A percentile compares a stretch with the other conserved stretches of the same genome.
These are phyloP conservation scores for Orbicella faveolata DNA, from an alignment of 64 coral and sea anemone genomes.

Conservation along the genomic window DNA sequence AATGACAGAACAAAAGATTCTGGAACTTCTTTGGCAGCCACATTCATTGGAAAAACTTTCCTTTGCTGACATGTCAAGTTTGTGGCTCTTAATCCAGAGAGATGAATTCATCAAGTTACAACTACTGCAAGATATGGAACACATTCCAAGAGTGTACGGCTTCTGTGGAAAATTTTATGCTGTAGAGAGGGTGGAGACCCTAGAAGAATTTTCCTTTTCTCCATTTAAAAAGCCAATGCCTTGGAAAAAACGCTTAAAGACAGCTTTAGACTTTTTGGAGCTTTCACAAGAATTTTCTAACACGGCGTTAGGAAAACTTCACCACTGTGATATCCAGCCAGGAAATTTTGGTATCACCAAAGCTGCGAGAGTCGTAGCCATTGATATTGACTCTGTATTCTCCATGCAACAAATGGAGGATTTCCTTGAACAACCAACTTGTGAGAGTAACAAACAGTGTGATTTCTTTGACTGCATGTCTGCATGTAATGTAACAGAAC, in stretches of 20 bases:
- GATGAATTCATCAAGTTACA: constrained; percentile 92
- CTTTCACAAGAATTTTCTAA: constrained; percentile 61
- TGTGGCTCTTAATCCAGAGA: constrained; percentile 80
- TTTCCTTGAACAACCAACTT: constrained; percentile 66
- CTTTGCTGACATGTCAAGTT: constrained; percentile 66
- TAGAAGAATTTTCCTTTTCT: constrained; percentile 42
- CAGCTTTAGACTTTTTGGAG: constrained; percentile 68
- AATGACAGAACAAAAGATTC: background rate
- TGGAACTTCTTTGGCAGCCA: constrained; percentile 55
- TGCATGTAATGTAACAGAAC: constrained; percentile 59
- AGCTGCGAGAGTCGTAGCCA: constrained; percentile 53
- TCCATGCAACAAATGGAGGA: constrained; percentile 59
- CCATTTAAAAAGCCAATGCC: constrained; percentile 53
- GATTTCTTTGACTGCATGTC: constrained; percentile 94
- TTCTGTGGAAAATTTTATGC: constrained; percentile 96
- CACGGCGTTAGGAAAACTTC: constrained; percentile 47
- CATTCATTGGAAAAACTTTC: constrained; percentile 57
- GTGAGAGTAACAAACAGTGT: constrained; percentile 60
- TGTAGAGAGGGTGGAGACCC: constrained; percentile 67
- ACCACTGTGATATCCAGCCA: constrained; percentile 93
- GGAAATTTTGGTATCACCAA: constrained; percentile 84
- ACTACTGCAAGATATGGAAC: constrained; percentile 67
- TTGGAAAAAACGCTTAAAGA: constrained; percentile 64
- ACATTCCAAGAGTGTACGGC: constrained; percentile 89
- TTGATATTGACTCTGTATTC: constrained; percentile 89